These are phyloP conservation scores for Agrilus cyanescens DNA, from an alignment of 2,888 invertebrate genomes.

Conservation along the genomic window DNA sequence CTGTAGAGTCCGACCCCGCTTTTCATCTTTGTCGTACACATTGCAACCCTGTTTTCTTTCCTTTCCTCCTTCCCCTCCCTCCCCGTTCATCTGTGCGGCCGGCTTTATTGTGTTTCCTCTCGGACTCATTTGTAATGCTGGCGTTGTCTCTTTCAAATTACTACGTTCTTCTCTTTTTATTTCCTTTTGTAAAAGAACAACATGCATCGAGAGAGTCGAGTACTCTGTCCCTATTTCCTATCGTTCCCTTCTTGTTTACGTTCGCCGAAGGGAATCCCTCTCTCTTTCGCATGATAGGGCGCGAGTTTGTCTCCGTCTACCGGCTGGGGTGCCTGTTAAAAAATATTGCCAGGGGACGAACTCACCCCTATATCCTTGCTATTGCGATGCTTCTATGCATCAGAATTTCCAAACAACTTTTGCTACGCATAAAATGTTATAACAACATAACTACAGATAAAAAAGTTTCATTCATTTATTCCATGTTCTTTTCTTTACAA, in stretches of 20 bases:
- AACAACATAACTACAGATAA: too few species aligned
- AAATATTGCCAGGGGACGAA: constrained; percentile 13
- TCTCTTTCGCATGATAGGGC: background rate
- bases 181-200: constrained; percentile 5
- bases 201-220: too few species aligned
- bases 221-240: constrained; percentile 4
- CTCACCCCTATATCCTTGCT: too few species aligned
- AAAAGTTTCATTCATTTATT: too few species aligned
- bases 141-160: constrained; percentile 14
- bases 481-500: too few species aligned
- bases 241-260: too few species aligned
- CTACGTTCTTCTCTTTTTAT: constrained; percentile 11
- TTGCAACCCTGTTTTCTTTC: constrained; percentile 3
- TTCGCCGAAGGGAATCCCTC: constrained; percentile 10
- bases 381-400: too few species aligned
- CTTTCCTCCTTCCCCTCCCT: background rate
- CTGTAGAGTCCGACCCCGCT: too few species aligned
- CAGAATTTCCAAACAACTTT: too few species aligned
- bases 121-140: constrained; percentile 13
- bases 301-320: constrained; percentile 3
- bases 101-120: constrained; percentile 5
- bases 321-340: constrained; percentile 11
- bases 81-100: constrained; percentile 6
- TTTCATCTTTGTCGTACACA: constrained; percentile 5
- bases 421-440: too few species aligned